Percentiles rank a stretch among this genome's conserved stretches.
Evolutionary conservation across 2,888 invertebrate genomes (phyloP).

Genomic region (Phortica okadai): DNA sequence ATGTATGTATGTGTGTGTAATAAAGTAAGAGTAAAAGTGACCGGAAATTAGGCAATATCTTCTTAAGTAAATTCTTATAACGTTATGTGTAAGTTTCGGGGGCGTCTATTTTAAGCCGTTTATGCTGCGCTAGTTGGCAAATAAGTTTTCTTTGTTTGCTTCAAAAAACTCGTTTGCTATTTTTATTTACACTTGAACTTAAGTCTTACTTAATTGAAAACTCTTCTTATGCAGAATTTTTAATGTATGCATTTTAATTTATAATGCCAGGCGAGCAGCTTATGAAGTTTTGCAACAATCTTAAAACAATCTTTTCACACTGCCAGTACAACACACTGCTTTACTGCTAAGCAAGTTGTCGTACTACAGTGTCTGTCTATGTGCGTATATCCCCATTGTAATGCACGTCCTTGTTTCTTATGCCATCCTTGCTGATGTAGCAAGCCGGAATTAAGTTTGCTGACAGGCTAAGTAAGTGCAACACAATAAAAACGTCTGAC

Average conservation of each 20-base stretch:
- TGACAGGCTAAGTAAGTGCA: conserved; percentile 30
- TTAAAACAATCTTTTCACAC: conserved; percentile 35
- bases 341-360: conserved; percentile 1
- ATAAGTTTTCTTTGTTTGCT: conserved; percentile 30
- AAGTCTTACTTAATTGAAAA: conserved; percentile 70
- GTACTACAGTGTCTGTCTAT: neutral
- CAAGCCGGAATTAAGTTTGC: conserved; percentile 10
- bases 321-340: neutral
- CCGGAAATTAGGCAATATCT: conserved; percentile 68
- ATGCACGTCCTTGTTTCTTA: neutral
- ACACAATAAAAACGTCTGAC: conserved; percentile 8
- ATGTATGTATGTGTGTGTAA: conserved; percentile 30
- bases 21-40: conserved; percentile 58
- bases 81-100: conserved; percentile 60
- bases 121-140: conserved; percentile 32
- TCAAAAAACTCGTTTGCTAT: conserved; percentile 46
- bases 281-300: conserved; percentile 55
- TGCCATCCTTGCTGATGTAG: neutral
- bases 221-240: conserved; percentile 69
- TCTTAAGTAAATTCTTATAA: conserved; percentile 61
- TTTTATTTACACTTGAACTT: conserved; percentile 70
- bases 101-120: conserved; percentile 44
- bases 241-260: conserved; percentile 73
- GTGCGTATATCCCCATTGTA: conserved; percentile 55
- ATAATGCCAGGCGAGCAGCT: conserved; percentile 65